Base-by-base conservation (phyloP, 2,888 invertebrate species). In the Eupsilia transversa region DNA sequence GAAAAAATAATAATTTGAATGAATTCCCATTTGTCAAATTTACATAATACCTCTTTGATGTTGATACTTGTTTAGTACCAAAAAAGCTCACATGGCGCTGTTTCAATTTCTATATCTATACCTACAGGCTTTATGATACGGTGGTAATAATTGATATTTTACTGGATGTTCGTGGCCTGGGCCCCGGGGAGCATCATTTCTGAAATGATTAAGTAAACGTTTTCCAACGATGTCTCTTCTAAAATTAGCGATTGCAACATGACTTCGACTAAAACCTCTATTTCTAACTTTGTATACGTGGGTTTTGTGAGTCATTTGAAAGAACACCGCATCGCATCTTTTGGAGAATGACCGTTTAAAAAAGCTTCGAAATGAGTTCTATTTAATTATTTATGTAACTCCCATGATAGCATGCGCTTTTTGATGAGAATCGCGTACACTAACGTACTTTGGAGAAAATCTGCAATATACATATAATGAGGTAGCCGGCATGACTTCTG, bases 191-290 rank as follows among this genome's bases (percentile, higher is more conserved):
- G 12, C 14, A 43, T 52, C 7, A 52, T 38, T 38, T n/a, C 2
- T 17, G 0, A 30, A 69, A n/a, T 43, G 35, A 38, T 66, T 6
- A 2, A n/a, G n/a, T n/a, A n/a, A 38, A 49, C 12, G 2, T 38
- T 69, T 12, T 20, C 0, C 4, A 12, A 1, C 54, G 0, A 20
- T 12, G 9, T 27, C 20, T 9, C 38, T 73, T 38, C 61, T 74
- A 61, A 56, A 61, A 56, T 43, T 56, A 46, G 30, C 74, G 17
- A 14, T 73, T 35, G 27, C 23, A 23, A n/a, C n/a, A 56, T 23
- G 27, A 35, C 10, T 33, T 52, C 10, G 10, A n/a, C 12, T 43
- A 60, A 57, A 72, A 52, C 59, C 23, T 49, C 49, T 49, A 10
- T 10, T 10, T 38, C 3, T 17, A 46, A 20, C 38, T 38, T n/a